Evolutionary conservation across 2,797 vertebrate genomes (phyloP).

Genomic region (Nannoperca obscura): DNA sequence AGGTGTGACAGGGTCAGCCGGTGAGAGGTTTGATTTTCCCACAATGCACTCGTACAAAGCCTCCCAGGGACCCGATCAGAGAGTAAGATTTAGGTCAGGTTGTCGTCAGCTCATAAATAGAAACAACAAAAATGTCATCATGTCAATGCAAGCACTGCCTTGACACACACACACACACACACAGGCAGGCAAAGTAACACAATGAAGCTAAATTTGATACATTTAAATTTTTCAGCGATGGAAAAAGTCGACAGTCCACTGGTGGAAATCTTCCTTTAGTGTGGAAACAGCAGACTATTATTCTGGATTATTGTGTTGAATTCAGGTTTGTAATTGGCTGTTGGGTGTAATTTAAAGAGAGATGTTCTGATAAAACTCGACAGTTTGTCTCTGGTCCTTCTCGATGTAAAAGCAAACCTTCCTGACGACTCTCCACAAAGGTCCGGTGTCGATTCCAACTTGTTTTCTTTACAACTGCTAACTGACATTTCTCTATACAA

Average conservation of each 20-base stretch:
- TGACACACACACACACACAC: slow-evolving; percentile 4
- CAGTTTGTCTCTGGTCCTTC: neutral
- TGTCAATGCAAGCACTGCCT: slow-evolving; percentile 7
- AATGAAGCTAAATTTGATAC: neutral
- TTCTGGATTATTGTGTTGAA: slow-evolving; percentile 6
- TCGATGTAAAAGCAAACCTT: neutral
- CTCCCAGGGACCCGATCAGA: slow-evolving; percentile 54
- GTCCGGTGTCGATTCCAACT: no score
- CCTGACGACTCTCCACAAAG: neutral
- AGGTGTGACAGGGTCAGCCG: slow-evolving; percentile 63
- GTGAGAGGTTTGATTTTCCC: slow-evolving; percentile 56
- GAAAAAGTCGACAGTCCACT: neutral
- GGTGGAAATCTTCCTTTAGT: slow-evolving; percentile 7
- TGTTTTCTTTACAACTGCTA: no score
- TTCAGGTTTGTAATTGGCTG: slow-evolving; percentile 32
- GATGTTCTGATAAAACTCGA: slow-evolving; percentile 13
- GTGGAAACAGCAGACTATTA: slow-evolving; percentile 25
- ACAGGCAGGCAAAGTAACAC: neutral
- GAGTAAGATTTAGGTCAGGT: slow-evolving; percentile 58
- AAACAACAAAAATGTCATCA: slow-evolving; percentile 64
- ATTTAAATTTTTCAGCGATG: slow-evolving; percentile 33
- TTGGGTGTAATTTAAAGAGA: slow-evolving; percentile 5
- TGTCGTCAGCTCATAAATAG: slow-evolving; percentile 62
- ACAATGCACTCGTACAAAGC: slow-evolving; percentile 50
- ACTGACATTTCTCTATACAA: no score